Evolutionary conservation across 30 jellyfish, hydroid and myxozoan genomes (phyloP).

Genomic region (Phacellophora camtschatica): DNA sequence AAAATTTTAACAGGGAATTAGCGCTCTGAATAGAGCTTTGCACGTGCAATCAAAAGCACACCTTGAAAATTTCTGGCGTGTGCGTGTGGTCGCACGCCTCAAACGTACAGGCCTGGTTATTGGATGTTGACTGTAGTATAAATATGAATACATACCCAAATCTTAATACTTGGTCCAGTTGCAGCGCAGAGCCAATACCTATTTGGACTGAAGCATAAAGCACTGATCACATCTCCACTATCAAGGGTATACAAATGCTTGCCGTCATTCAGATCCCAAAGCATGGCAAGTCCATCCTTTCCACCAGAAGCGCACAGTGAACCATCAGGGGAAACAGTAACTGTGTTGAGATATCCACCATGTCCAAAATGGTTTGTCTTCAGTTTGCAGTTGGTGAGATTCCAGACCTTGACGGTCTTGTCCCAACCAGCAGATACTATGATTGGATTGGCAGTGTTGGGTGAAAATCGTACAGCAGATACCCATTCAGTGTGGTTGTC

Average conservation of each 20-base stretch:
- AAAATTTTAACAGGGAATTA: too few species aligned
- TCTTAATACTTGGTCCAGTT: conserved; percentile 93
- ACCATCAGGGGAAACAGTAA: conserved; percentile 96
- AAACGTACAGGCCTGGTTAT: too few species aligned
- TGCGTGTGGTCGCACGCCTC: too few species aligned
- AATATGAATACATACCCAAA: conserved; percentile 87
- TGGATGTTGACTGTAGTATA: too few species aligned
- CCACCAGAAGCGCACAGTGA: conserved; percentile 99
- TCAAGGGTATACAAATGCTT: conserved; percentile 85
- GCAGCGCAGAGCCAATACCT: conserved; percentile 98
- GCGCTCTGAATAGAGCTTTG: too few species aligned
- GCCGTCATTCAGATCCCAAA: conserved; percentile 98
- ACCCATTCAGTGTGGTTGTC: conserved; percentile 97
- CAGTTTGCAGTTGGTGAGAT: conserved; percentile 92
- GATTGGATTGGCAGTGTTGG: conserved; percentile 83
- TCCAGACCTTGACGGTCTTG: conserved; percentile 95
- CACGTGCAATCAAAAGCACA: too few species aligned
- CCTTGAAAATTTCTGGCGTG: too few species aligned
- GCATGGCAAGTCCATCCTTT: conserved; percentile 94
- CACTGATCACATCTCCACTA: conserved; percentile 79
- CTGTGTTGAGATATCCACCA: conserved; percentile 87
- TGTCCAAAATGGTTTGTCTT: conserved; percentile 96
- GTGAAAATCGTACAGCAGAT: conserved; percentile 89
- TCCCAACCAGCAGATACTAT: conserved; percentile 99
- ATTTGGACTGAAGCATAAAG: conserved; percentile 96